Conservation (phyloP, 2,113 vertebrate genomes). For the Thymallus thymallus region DNA sequence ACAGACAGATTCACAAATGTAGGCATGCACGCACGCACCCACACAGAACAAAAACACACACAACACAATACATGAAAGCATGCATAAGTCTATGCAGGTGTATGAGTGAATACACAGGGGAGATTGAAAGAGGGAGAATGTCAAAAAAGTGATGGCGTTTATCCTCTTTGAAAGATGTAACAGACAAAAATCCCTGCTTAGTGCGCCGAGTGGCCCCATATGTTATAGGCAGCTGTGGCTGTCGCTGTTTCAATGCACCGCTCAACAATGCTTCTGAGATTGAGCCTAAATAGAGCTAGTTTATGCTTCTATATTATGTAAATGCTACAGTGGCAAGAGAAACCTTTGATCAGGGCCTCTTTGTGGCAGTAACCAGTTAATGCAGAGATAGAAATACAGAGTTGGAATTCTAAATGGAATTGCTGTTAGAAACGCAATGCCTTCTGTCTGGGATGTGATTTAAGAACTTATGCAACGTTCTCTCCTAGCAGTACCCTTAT, state of each 20-base stretch:
- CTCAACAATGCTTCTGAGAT: conserved; percentile 50
- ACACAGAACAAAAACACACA: background rate
- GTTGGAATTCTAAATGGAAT: conserved; percentile 34
- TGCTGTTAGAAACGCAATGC: conserved; percentile 18
- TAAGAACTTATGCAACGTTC: conserved; percentile 18
- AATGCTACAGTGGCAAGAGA: conserved; percentile 46
- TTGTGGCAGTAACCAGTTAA: conserved; percentile 48
- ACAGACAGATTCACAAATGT: background rate
- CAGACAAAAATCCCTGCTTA: conserved; percentile 43
- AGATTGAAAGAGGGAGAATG: conserved; percentile 31
- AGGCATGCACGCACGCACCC: background rate
- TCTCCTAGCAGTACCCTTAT: conserved; percentile 7
- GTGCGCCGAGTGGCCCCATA: conserved; percentile 27
- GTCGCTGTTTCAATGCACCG: conserved; percentile 33
- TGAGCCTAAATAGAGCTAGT: conserved; percentile 51
- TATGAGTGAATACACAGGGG: conserved; percentile 19
- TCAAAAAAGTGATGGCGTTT: conserved; percentile 24
- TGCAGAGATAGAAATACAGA: conserved; percentile 29
- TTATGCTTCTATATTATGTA: conserved; percentile 46
- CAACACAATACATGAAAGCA: conserved; percentile 29
- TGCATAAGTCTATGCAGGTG: conserved; percentile 29
- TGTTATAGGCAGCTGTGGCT: conserved; percentile 33
- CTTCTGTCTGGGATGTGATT: conserved; percentile 39
- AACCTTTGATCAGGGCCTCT: conserved; percentile 62
- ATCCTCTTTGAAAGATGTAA: conserved; percentile 35